Base-by-base conservation (phyloP, 2,113 vertebrate species). In the Planiliza haematocheilus region DNA sequence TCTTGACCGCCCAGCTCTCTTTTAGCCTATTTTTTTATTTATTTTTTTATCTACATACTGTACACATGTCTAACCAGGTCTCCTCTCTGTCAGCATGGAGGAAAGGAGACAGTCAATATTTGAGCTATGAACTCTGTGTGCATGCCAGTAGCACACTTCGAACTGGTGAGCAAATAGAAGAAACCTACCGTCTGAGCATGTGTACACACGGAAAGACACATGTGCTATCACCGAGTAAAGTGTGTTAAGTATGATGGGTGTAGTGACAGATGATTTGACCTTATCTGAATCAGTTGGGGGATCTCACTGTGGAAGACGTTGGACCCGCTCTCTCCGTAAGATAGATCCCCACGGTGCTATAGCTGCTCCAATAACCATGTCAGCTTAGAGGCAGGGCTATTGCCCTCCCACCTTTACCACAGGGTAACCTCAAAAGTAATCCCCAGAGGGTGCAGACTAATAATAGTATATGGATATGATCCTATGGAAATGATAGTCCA, bases 401-500 rank as follows among this genome's bases (percentile, higher is more conserved):
- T 91, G 88, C 83, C 89, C 88, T 90, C 77, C 71, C 81, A 91
- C 90, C 88, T 86, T 74, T 83, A 89, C 67, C 85, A 86, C 76
- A 57, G 60, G 38, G 64, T 85, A 85, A 89, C 88, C 91, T 88
- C 75, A 46, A 56, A 79, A 88, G 68, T 64, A 82, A 88, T 87
- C 88, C 85, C 83, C 57, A 4, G 69, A 79, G 88, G 78, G 66
- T 68, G 49, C 77, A 18, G 76, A 75, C 86, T 88, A 92, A 91
- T 89, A 85, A 91, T 82, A 86, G 83, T 52, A 79, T 78, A 77
- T 89, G 82, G 76, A 88, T 79, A 73, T 65, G 66, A 85, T 71
- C 62, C 77, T 79, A 84, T 82, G 79, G 77, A 91, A 90, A 87
- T 87, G 82, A 86, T 79, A 71, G 83, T 77, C 83, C 52, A 74